Evolutionary conservation across 2,113 vertebrate genomes (phyloP).

Genomic region (Phocoena sinus): DNA sequence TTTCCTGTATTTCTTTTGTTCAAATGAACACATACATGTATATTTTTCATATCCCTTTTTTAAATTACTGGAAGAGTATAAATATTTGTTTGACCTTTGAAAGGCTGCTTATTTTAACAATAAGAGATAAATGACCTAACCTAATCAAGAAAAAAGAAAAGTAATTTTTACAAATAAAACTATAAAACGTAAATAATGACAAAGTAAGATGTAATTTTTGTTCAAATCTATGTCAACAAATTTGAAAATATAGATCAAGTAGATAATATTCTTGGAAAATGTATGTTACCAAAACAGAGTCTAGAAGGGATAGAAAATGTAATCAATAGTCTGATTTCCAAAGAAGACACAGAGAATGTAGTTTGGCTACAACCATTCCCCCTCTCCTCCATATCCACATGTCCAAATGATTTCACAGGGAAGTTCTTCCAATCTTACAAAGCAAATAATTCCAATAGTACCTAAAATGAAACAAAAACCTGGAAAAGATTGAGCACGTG

Average conservation of each 20-base stretch:
- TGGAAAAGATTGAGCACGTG: background rate
- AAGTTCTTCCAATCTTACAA: background rate
- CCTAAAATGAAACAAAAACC: background rate
- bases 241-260: background rate
- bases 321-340: background rate
- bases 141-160: background rate
- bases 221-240: background rate
- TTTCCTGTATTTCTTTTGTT: background rate
- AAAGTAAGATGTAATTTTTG: background rate
- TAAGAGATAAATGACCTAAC: background rate
- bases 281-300: background rate
- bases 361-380: background rate
- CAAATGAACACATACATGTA: background rate
- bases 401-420: background rate
- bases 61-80: background rate
- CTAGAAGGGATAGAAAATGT: background rate
- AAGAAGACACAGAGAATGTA: background rate
- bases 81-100: background rate
- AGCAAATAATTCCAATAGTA: background rate
- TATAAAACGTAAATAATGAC: background rate
- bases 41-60: background rate
- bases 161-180: background rate
- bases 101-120: background rate
- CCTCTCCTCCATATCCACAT: background rate
- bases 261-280: background rate